phyloP scores from a whole-genome alignment of 2,113 vertebrate species.

The Scatophagus argus region DNA sequence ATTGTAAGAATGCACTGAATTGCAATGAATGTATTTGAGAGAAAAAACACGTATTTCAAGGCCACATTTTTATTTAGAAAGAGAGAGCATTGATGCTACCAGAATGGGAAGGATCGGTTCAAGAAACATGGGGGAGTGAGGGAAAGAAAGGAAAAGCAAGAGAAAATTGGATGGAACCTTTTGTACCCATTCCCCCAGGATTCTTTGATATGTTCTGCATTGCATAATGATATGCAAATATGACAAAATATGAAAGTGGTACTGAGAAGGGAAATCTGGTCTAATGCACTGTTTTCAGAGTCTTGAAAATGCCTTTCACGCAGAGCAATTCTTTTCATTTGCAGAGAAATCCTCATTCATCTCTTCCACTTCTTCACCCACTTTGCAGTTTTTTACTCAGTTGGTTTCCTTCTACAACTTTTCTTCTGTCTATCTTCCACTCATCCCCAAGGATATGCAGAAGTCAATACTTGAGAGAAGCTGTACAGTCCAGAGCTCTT shows the following conservation, averaged over 20 bases:
- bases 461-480: conserved; percentile 40
- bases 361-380: conserved; percentile 16
- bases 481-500: conserved; percentile 43
- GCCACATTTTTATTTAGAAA: conserved; percentile 9
- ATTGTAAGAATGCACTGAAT: conserved; percentile 22
- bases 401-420: conserved; percentile 11
- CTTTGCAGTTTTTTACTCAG: conserved; percentile 12
- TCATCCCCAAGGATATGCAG: conserved; percentile 42
- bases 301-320: conserved; percentile 52
- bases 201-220: conserved; percentile 52
- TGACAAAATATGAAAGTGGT: conserved; percentile 61
- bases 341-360: conserved; percentile 32
- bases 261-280: conserved; percentile 52
- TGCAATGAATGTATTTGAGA: conserved; percentile 3
- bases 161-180: conserved; percentile 53
- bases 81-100: background rate
- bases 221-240: conserved; percentile 71
- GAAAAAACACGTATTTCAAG: background rate
- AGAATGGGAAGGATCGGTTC: conserved; percentile 12
- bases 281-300: conserved; percentile 44
- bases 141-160: conserved; percentile 21
- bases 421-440: background rate
- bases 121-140: conserved; percentile 5
- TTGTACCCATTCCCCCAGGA: conserved; percentile 28
- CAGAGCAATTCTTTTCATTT: conserved; percentile 34